Base-by-base conservation (phyloP, 92 coral and sea anemone species). In the Actinostola sp. region DNA sequence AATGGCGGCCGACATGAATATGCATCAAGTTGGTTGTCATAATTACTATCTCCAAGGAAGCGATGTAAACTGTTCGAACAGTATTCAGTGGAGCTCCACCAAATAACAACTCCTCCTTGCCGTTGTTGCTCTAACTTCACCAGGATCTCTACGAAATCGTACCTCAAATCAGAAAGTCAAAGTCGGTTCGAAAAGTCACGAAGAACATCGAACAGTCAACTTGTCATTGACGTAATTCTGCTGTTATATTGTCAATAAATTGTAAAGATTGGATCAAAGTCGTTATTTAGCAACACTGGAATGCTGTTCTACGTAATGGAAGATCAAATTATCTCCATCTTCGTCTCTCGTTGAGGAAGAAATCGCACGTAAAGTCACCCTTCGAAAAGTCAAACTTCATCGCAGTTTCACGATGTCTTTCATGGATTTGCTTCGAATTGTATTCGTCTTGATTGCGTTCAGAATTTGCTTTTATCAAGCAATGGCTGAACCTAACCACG, bases 401-500 rank as follows among this genome's bases (percentile, higher is more conserved):
- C n/a, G n/a, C n/a, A n/a, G n/a, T n/a, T n/a, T n/a, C n/a, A n/a
- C n/a, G n/a, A n/a, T n/a, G n/a, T n/a, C n/a, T n/a, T n/a, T n/a
- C n/a, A n/a, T n/a, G n/a, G n/a, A n/a, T n/a, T n/a, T n/a, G n/a
- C n/a, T n/a, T n/a, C n/a, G n/a, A n/a, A n/a, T n/a, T n/a, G n/a
- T n/a, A n/a, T n/a, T n/a, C 68, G 32, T 80, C 46, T 25, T 20
- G 27, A 31, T 46, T 0, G 34, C 41, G 1, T 28, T 15, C n/a
- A n/a, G n/a, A 12, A 27, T 57, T 27, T 57, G 39, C 17, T 57
- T 27, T 30, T 27, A 57, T 57, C 36, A 57, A 57, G 63, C 66
- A 12, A 26, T 44, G 17, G 65, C 86, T 8, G 45, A 10, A 5
- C 98, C 97, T 0, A 12, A 25, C 38, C 84, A 87, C 55, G 90